phyloP scores from a whole-genome alignment of 2,797 vertebrate species.

The Hafferia zeledoni region DNA sequence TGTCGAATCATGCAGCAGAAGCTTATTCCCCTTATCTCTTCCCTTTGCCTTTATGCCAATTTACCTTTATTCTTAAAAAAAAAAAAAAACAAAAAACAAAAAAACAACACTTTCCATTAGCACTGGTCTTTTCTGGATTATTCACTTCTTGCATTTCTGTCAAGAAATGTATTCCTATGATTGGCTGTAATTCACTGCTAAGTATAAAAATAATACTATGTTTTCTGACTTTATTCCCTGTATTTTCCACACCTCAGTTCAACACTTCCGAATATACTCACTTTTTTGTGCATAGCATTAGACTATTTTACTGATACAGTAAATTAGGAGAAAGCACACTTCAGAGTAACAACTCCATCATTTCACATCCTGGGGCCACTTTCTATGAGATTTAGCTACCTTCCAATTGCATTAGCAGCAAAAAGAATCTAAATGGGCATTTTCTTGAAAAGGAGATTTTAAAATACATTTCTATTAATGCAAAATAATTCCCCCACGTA shows the following conservation, averaged over 20 bases:
- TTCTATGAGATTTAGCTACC: neutral
- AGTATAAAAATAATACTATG: neutral
- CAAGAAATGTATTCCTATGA: neutral
- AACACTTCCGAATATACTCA: neutral
- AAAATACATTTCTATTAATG: conserved; percentile 45
- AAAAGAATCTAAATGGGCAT: neutral
- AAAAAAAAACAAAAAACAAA: neutral
- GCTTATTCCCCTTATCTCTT: neutral
- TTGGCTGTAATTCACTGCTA: neutral
- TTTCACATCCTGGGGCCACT: neutral
- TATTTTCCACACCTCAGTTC: neutral
- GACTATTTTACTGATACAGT: neutral
- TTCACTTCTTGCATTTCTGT: neutral
- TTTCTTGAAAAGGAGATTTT: conserved; percentile 32
- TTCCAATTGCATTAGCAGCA: conserved; percentile 18
- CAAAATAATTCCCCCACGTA: conserved; percentile 13
- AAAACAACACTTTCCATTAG: neutral
- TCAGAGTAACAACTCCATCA: neutral
- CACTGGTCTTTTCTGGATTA: neutral
- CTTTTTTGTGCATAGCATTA: neutral
- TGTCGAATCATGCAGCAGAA: neutral
- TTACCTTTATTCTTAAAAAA: neutral
- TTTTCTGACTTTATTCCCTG: neutral
- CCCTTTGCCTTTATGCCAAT: neutral
- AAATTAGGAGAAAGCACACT: neutral